Conservation (phyloP, 2,888 invertebrate species). For the Diploptera punctata region DNA sequence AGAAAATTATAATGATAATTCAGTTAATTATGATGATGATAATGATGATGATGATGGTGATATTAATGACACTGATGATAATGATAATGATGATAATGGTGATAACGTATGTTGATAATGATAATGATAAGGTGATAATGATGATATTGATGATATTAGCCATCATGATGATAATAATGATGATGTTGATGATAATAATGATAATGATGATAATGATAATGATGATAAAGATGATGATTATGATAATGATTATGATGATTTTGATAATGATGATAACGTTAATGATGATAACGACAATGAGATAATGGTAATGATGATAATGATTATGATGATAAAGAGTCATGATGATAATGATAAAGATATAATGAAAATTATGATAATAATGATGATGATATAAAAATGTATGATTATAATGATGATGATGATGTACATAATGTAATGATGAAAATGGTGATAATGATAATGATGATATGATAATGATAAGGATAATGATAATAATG, state of each 20-base stretch:
- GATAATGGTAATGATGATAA: slow-evolving; percentile 2
- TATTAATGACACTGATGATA: not conserved
- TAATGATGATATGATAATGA: not conserved
- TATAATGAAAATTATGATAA: not conserved
- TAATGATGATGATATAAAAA: not conserved
- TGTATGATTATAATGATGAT: not conserved
- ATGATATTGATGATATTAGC: too few species aligned
- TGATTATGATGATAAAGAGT: not conserved
- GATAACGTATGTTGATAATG: too few species aligned
- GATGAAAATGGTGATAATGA: not conserved
- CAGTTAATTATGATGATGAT: not conserved
- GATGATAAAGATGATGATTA: not conserved
- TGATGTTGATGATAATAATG: not conserved
- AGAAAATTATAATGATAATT: not conserved
- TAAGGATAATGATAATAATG: slow-evolving; percentile 1
- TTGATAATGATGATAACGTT: not conserved
- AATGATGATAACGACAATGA: slow-evolving; percentile 2
- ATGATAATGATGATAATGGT: not conserved
- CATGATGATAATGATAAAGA: too few species aligned
- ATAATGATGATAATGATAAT: slow-evolving; percentile 8
- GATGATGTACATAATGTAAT: not conserved
- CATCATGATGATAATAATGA: not conserved
- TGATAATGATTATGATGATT: not conserved
- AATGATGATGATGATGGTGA: slow-evolving; percentile 1
- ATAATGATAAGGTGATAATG: too few species aligned